Percentiles rank a stretch among this genome's conserved stretches.
These are phyloP conservation scores for Allophyes oxyacanthae DNA, from an alignment of 2,888 invertebrate species.

Conservation along the genomic window DNA sequence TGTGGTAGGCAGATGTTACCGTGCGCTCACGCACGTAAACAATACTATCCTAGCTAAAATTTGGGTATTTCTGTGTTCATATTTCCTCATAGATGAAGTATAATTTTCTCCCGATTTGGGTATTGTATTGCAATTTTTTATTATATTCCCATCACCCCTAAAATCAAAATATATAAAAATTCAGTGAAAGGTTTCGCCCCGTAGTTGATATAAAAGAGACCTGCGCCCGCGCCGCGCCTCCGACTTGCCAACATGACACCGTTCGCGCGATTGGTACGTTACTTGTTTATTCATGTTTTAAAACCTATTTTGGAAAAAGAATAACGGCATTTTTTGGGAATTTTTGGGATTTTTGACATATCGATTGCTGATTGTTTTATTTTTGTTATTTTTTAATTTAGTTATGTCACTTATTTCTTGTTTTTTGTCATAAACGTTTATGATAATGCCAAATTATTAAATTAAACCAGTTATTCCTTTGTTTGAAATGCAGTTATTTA, in stretches of 20 bases:
- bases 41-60: not conserved
- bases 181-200: conserved; percentile 83
- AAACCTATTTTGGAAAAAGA: conserved; percentile 37
- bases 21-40: not conserved
- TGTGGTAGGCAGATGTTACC: conserved; percentile 5
- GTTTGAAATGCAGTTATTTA: conserved; percentile 2
- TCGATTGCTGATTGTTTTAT: too few relatives aligned
- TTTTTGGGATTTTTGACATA: conserved; percentile 13
- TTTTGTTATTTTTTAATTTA: too few relatives aligned
- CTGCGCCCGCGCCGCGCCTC: conserved; percentile 80
- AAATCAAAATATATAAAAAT: conserved; percentile 55
- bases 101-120: not conserved
- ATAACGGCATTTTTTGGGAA: conserved; percentile 4
- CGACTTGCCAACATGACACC: conserved; percentile 83
- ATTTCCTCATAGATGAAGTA: not conserved
- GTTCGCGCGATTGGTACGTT: conserved; percentile 84
- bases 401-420: too few relatives aligned
- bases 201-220: conserved; percentile 77
- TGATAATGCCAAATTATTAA: too few relatives aligned
- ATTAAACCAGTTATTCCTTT: too few relatives aligned
- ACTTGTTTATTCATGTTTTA: conserved; percentile 62
- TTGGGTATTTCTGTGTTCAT: not conserved
- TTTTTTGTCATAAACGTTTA: too few relatives aligned
- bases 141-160: conserved; percentile 65
- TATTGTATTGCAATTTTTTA: not conserved